Evolutionary conservation across 2,113 vertebrate genomes (phyloP).

Genomic region (Callipepla squamata): DNA sequence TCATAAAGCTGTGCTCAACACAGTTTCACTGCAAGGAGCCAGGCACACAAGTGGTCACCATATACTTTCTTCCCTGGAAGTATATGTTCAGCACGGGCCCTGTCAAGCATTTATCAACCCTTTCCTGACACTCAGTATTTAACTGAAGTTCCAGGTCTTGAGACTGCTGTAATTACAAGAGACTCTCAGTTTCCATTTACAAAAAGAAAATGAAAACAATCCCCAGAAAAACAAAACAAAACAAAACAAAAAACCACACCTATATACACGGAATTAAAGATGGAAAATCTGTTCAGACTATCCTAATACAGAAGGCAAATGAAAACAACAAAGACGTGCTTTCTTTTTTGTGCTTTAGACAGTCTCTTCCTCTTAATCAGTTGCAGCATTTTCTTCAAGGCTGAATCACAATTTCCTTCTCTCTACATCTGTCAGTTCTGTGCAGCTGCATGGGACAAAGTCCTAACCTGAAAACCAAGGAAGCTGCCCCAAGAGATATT

Average conservation of each 20-base stretch:
- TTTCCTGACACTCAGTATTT: not conserved
- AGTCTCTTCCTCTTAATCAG: not conserved
- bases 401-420: not conserved
- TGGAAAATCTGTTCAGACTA: conserved; percentile 63
- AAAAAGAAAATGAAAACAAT: conserved; percentile 65
- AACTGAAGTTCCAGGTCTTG: not conserved
- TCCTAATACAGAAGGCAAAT: conserved; percentile 56
- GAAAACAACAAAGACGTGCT: conserved; percentile 48
- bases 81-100: not conserved
- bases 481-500: not conserved
- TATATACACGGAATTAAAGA: conserved; percentile 41
- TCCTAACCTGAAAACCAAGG: not conserved
- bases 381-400: not conserved
- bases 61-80: not conserved
- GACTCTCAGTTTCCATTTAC: conserved; percentile 51
- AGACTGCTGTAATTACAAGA: conserved; percentile 17
- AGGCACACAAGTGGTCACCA: not conserved
- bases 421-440: not conserved
- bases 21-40: not conserved
- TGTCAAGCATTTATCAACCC: not conserved
- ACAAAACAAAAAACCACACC: not conserved
- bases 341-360: conserved; percentile 17
- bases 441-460: not conserved
- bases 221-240: not conserved
- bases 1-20: not conserved